phyloP scores from a whole-genome alignment of 2,888 invertebrate genomes.

The Melanostoma mellinum region DNA sequence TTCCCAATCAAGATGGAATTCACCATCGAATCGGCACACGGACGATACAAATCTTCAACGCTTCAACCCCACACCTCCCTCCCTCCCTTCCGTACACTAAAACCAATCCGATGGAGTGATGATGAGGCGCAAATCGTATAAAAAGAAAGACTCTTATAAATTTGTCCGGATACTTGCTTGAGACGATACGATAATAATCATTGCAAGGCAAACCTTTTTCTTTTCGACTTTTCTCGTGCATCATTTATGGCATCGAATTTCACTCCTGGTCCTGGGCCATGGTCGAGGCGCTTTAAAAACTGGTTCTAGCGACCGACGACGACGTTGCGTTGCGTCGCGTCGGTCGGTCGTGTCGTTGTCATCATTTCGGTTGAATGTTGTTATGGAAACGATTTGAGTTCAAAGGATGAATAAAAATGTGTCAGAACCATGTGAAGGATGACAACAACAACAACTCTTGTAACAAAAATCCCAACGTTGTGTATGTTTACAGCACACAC shows the following conservation, averaged over 20 bases:
- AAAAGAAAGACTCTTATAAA: constrained; percentile 2
- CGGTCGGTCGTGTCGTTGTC: not conserved
- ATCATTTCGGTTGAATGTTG: constrained; percentile 22
- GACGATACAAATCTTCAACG: constrained; percentile 32
- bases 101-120: constrained; percentile 21
- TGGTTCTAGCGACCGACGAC: constrained; percentile 1
- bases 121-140: constrained; percentile 9
- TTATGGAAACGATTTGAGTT: constrained; percentile 29
- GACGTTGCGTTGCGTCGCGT: not conserved
- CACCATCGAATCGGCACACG: not conserved
- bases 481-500: not conserved
- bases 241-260: constrained; percentile 61
- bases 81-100: not conserved
- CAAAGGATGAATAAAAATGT: constrained; percentile 28
- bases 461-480: constrained; percentile 1
- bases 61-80: not conserved
- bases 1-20: constrained; percentile 61
- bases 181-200: constrained; percentile 34
- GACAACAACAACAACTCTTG: constrained; percentile 15
- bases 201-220: constrained; percentile 26
- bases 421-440: not conserved
- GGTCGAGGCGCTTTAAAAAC: constrained; percentile 22
- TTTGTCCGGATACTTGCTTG: constrained; percentile 31
- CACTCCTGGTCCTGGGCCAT: constrained; percentile 13
- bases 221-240: constrained; percentile 48